Conservation (phyloP, 1,140 invertebrate species). For the Calephelis virginiensis region DNA sequence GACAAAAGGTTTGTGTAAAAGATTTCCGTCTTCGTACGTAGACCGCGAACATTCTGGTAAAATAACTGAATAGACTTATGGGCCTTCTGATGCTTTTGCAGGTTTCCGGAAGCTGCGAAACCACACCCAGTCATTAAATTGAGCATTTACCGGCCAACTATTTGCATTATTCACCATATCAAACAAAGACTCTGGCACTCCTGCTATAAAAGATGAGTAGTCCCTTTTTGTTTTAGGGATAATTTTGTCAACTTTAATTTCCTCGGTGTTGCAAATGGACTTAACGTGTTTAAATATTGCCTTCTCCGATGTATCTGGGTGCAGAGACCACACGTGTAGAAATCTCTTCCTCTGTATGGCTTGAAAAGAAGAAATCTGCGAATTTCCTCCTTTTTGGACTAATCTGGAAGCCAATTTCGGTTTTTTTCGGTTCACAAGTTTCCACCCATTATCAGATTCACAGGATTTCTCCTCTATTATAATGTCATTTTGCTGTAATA, state of each 20-base stretch:
- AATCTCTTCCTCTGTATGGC: neutral
- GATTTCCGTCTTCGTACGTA: neutral
- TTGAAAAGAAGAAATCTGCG: neutral
- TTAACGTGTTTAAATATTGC: neutral
- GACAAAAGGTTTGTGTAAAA: neutral
- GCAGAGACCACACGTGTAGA: neutral
- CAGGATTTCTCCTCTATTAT: too few species aligned
- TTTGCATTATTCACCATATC: neutral
- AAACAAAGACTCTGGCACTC: neutral
- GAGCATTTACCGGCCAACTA: neutral
- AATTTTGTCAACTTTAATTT: neutral
- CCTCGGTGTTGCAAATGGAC: neutral
- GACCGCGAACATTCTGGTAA: neutral
- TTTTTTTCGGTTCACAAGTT: neutral
- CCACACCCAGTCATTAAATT: constrained; percentile 1
- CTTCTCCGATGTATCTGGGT: neutral
- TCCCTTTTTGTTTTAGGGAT: neutral
- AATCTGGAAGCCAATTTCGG: neutral
- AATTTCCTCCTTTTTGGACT: neutral
- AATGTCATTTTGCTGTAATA: too few species aligned
- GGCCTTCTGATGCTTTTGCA: neutral
- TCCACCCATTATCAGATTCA: neutral
- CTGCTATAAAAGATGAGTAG: neutral
- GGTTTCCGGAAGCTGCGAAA: neutral
- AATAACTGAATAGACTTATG: neutral